Evolutionary conservation across 2,113 vertebrate species (phyloP).

Genomic region (Paramisgurnus dabryanus): DNA sequence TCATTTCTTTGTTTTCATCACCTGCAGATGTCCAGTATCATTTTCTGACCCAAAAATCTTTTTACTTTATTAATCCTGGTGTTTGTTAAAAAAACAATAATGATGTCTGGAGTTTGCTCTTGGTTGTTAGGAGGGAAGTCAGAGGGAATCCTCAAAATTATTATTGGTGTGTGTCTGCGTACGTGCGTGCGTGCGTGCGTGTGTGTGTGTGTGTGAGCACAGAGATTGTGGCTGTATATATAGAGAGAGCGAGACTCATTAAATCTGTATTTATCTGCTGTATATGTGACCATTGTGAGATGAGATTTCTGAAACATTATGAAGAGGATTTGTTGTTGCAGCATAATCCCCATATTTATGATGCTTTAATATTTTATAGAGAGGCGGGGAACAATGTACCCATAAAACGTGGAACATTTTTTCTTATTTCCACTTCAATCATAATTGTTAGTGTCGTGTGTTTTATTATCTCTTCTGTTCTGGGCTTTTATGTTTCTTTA

Average conservation of each 20-base stretch:
- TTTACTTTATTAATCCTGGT: too few species aligned
- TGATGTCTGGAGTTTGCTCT: too few species aligned
- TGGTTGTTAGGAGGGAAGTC: too few species aligned
- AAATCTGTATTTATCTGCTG: not conserved
- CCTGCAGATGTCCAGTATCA: too few species aligned
- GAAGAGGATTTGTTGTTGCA: not conserved
- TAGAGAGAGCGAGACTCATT: too few species aligned
- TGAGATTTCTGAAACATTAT: not conserved
- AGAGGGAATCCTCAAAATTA: not conserved
- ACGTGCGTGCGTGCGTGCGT: not conserved
- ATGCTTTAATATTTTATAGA: not conserved
- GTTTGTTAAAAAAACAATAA: too few species aligned
- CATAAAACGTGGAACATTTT: not conserved
- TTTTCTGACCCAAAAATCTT: too few species aligned
- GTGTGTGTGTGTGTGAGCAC: too few species aligned
- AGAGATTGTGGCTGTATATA: too few species aligned
- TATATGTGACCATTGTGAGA: not conserved
- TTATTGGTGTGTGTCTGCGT: not conserved
- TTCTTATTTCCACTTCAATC: not conserved
- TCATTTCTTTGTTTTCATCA: too few species aligned
- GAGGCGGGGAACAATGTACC: not conserved
- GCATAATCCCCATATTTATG: not conserved
- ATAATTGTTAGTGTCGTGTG: not conserved
- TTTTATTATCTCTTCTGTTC: conserved; percentile 33
- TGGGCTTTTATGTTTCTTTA: not conserved